Percentiles rank a stretch among this genome's conserved stretches.
Evolutionary conservation across 1,140 invertebrate species (phyloP).

Genomic region (Pogonomyrmex barbatus): DNA sequence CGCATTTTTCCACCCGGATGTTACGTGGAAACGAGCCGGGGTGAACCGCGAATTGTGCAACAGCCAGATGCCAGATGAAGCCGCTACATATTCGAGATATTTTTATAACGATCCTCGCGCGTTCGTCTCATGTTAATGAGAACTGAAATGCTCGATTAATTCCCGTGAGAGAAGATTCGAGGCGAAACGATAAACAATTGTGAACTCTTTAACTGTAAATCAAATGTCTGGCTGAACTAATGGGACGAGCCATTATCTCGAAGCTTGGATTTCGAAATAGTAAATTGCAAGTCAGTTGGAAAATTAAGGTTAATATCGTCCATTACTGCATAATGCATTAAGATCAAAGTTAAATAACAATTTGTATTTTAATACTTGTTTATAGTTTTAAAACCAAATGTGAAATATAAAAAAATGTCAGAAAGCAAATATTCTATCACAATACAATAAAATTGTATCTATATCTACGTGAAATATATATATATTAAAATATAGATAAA

Average conservation of each 20-base stretch:
- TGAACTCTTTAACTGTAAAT: conserved; percentile 15
- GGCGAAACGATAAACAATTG: conserved; percentile 2
- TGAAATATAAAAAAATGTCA: background rate
- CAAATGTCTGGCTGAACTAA: conserved; percentile 46
- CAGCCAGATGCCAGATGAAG: conserved; percentile 11
- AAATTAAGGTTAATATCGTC: conserved; percentile 11
- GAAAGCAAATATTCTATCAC: background rate
- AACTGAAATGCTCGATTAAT: conserved; percentile 47
- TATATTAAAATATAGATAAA: background rate
- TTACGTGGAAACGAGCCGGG: conserved; percentile 36
- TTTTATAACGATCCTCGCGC: background rate
- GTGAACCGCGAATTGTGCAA: conserved; percentile 30
- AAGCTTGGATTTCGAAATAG: background rate
- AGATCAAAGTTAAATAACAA: background rate
- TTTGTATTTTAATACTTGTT: background rate
- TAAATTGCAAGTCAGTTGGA: conserved; percentile 33
- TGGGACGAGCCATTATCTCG: background rate
- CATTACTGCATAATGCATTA: background rate
- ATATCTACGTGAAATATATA: background rate
- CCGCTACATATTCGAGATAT: conserved; percentile 7
- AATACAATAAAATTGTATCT: background rate
- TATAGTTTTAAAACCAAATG: background rate
- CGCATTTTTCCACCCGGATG: conserved; percentile 39
- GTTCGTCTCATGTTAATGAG: conserved; percentile 8
- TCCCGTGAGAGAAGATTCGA: conserved; percentile 28